Base-by-base conservation (phyloP, 23 tunicate genomes). In the Styela clava region DNA sequence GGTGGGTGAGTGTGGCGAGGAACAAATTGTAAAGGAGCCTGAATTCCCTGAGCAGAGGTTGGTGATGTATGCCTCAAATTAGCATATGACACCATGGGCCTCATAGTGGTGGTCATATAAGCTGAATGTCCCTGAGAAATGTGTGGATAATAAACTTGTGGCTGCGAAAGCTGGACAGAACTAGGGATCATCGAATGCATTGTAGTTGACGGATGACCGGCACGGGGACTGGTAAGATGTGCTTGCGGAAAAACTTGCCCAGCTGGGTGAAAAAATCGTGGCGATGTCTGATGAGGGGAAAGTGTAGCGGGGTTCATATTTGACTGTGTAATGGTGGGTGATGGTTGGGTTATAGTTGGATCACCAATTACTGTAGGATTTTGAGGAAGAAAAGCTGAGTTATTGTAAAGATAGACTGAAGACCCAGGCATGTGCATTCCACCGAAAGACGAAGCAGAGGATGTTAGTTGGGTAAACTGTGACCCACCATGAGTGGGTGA, bases 401-500 rank as follows among this genome's bases (percentile, higher is more conserved):
- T 67, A 67, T 24, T 67, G 71, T 22, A 67, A 29, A 24, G 71
- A 44, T 44, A 44, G 56, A 44, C 12, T 7, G 56, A 44, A 44
- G 56, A 44, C 12, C 12, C 9, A 44, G 56, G 56, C 56, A 44
- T 44, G 56, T 44, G 56, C 56, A 44, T 44, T 44, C 56, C 56
- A 44, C 56, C 56, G 12, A 44, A 44, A 7, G 56, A 44, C 9
- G 56, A 44, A 44, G 56, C 12, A 44, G 56, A 44, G 24, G 71
- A 22, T 67, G 24, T 67, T 67, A 67, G 71, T 67, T 67, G 71
- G 12, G 71, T 18, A 23, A 61, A 23, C 16, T 22, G n/a, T 18
- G n/a, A 18, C 22, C 71, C 71, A 67, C 71, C 12, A 44, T 44
- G 71, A 18, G 71, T 16, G 22, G 71, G 71, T 29, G 71, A 67